phyloP scores from a whole-genome alignment of 2,797 vertebrate genomes.

The Alcedo atthis region DNA sequence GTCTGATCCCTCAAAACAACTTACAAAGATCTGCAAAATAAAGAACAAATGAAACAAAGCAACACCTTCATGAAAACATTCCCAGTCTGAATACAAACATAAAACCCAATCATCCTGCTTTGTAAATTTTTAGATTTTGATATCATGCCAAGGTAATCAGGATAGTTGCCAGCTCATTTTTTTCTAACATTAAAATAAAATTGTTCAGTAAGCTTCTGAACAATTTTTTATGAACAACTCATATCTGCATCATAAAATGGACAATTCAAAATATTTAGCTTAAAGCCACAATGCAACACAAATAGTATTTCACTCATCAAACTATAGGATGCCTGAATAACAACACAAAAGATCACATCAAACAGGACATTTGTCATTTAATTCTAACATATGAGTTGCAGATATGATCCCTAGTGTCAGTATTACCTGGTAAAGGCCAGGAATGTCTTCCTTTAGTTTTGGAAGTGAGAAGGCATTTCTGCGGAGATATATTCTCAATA shows the following conservation, averaged over 20 bases:
- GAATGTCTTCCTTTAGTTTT: background rate
- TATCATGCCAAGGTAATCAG: constrained; percentile 25
- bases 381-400: background rate
- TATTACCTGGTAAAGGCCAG: background rate
- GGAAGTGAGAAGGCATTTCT: background rate
- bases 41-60: background rate
- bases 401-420: background rate
- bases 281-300: background rate
- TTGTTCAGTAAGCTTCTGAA: background rate
- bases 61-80: background rate
- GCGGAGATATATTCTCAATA: background rate
- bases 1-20: background rate
- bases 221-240: constrained; percentile 1
- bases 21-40: background rate
- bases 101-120: constrained; percentile 23
- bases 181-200: constrained; percentile 20
- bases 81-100: background rate
- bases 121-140: constrained; percentile 28
- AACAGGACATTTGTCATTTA: background rate
- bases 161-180: constrained; percentile 25
- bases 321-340: background rate
- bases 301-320: background rate
- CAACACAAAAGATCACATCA: background rate
- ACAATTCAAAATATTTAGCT: constrained; percentile 4
- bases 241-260: background rate